Evolutionary conservation across 2,888 invertebrate genomes (phyloP), one percentile per base, ranked within the genome.

Genomic region (Parnassius glacialis): DNA sequence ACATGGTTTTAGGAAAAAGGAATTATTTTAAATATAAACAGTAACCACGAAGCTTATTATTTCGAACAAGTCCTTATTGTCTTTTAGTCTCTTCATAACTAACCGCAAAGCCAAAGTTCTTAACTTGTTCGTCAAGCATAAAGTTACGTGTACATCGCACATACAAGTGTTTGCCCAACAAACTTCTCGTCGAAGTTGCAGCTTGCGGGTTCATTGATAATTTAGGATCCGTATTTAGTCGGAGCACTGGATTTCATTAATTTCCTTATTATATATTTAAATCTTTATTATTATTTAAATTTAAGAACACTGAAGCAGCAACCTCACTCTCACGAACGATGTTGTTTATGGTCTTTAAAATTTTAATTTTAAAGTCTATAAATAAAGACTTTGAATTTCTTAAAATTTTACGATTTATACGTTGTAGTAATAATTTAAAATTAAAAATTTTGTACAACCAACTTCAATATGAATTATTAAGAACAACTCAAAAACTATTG

Each of bases 71-170:
- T 34, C 50, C 59, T 59, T 64, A 59, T 60, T 59, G 59, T 64
- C 59, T 60, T 59, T 54, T 55, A 47, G 59, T 45, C 57, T 55
- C 59, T 57, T 58, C 59, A 60, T 62, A 62, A 58, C 58, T 53
- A 57, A 61, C 58, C 58, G 45, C 62, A 55, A 62, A 51, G 62
- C 58, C 58, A 51, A 62, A 62, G 58, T 58, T 62, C 54, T 20
- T 62, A 62, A 62, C 62, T 62, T 58, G 58, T 51, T 62, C 62
- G 62, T 62, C 62, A 58, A 58, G 62, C 62, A 54, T 50, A 52
- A 62, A 62, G 62, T 62, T 62, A 59, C 54, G 62, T 62, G 54
- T 59, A 62, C 62, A 62, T 58, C 54, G 58, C 58, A 51, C 60
- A 61, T 51, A 58, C 62, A 59, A 62, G 62, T 59, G 62, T 59